These are phyloP conservation scores for Philaenus spumarius DNA, from an alignment of 1,140 invertebrate genomes.

Conservation along the genomic window DNA sequence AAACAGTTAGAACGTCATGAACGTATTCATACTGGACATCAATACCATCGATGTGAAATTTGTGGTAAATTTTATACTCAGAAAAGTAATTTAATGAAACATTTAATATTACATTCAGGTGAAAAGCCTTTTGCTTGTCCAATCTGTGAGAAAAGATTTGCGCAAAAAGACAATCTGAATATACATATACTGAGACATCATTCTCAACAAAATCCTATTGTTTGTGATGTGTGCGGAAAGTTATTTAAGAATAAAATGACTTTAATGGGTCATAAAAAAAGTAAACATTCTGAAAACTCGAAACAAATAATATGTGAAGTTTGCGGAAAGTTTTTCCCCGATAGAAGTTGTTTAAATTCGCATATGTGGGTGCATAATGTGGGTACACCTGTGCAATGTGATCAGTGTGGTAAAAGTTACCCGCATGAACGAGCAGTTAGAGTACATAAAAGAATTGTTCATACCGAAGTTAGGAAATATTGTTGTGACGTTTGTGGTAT, in stretches of 20 bases:
- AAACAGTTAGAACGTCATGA: constrained; percentile 6
- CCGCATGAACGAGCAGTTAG: neutral
- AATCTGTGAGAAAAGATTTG: constrained; percentile 78
- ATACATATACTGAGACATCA: constrained; percentile 4
- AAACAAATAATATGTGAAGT: constrained; percentile 19
- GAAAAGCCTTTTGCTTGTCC: constrained; percentile 46
- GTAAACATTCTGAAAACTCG: constrained; percentile 26
- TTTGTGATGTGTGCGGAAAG: constrained; percentile 27
- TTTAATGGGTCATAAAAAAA: constrained; percentile 43
- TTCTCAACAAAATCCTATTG: neutral
- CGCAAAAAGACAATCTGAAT: constrained; percentile 60
- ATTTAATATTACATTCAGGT: constrained; percentile 15
- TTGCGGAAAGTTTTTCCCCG: constrained; percentile 43
- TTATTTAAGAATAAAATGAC: constrained; percentile 40
- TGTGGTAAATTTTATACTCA: constrained; percentile 18
- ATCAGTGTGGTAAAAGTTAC: constrained; percentile 24
- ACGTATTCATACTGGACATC: constrained; percentile 12
- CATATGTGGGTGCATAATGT: constrained; percentile 37
- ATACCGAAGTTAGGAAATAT: constrained; percentile 1
- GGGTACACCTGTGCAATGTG: constrained; percentile 21
- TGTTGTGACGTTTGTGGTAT: constrained; percentile 20
- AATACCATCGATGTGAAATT: constrained; percentile 10
- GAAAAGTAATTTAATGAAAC: constrained; percentile 16
- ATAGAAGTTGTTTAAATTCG: constrained; percentile 57
- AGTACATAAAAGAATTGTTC: constrained; percentile 7